Evolutionary conservation across 2,797 vertebrate genomes (phyloP), one percentile per base, ranked within the genome.

Genomic region (Morus bassanus): DNA sequence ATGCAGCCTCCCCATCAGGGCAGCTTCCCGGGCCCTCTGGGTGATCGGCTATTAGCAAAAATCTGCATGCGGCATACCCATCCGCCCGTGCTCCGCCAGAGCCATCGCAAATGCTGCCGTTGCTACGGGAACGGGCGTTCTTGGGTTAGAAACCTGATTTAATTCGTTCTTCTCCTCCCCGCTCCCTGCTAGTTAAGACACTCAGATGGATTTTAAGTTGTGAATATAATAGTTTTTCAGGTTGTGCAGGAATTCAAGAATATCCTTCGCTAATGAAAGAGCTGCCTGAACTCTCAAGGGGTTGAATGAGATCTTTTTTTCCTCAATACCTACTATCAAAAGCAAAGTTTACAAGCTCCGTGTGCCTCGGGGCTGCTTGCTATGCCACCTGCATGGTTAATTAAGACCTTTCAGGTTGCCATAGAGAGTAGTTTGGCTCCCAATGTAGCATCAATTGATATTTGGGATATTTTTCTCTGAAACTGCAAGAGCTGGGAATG

Each of bases 331-430:
- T 88, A 45, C 94, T 61, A 37, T 95, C 74, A 76, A 79, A 84
- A 95, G 67, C 88, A 8, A 86, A 85, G 91, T 89, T 88, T 61
- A 46, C 53, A 43, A 72, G 65, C 85, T 68, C 5, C 0, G 2
- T 3, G 91, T 59, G 90, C 87, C 82, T 65, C 3, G 9, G 90
- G 85, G 76, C 93, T 85, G 78, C 91, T 96, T 10, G 0, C 75
- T 30, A 9, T 95, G 92, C 93, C 91, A 63, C 94, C 96, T 81
- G 92, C 91, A 13, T 82, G 76, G 87, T 75, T 95, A 95, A 95
- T 95, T 77, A 88, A 84, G 91, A 92, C 89, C 88, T 94, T 95
- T 77, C 54, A 22, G 76, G 94, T 94, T 95, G 96, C 93, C 92
- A 90, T 94, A 95, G 95, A 93, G 90, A 95, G 45, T 50, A 74